Evolutionary conservation across 2,797 vertebrate species (phyloP), one percentile per base, ranked within the genome.

Genomic region (Dendrocincla fuliginosa): DNA sequence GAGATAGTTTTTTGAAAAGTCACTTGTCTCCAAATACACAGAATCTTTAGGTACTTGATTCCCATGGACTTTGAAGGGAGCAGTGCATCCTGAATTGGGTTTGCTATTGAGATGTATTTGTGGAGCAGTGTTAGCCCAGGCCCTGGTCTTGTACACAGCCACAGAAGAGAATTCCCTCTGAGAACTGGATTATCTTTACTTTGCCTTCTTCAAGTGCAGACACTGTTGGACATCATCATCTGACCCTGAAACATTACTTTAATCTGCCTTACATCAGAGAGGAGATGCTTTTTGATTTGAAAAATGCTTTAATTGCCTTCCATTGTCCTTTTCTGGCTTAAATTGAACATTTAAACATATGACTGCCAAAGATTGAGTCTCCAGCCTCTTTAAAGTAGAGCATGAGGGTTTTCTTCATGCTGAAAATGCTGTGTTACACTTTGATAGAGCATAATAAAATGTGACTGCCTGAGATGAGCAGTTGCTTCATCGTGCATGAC

Each of bases 401-500:
- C 49, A 7, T 22, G 41, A 87, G 82, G 60, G 17, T 89, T 91
- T 84, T 94, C n/a, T 93, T 90, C 64, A 50, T 68, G 92, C 64
- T 93, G 71, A 83, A 93, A 94, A 87, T 57, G 42, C 64, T 64
- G 60, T 2, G 8, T 91, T 94, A 64, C 46, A 9, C 53, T 89
- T 80, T 74, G 60, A 75, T 80, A 90, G 76, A 77, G 50, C 25
- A 65, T 87, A 82, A 94, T 90, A 87, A 95, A 94, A 93, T 85
- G 71, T 80, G 89, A 85, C 84, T 90, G 75, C 60, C 68, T 71
- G 81, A 87, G 90, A 87, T 83, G 94, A 91, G 86, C 89, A 93
- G 78, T 93, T 94, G 75, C 81, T 96, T 96, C 46, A 68, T 85
- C 1, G 8, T 89, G 93, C 71, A 50, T 95, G 94, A 94, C 84